Evolutionary conservation across 2,113 vertebrate genomes (phyloP).

Genomic region (Solenodon paradoxus): DNA sequence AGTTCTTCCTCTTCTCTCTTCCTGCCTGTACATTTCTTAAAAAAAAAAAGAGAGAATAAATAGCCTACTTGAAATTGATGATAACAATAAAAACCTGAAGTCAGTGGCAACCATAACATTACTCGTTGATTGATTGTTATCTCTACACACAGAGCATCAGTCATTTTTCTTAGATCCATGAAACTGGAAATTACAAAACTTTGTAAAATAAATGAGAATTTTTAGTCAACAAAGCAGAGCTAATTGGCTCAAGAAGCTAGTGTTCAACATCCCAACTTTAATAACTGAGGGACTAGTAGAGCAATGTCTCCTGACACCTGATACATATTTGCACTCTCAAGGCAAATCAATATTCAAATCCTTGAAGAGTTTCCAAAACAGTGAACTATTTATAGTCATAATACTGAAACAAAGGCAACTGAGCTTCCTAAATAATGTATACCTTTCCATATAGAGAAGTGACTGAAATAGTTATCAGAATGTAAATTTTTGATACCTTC

Average conservation of each 20-base stretch:
- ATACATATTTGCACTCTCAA: background rate
- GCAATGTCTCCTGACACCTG: background rate
- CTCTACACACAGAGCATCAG: background rate
- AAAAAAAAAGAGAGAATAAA: no score
- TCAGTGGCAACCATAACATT: background rate
- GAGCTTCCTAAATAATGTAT: background rate
- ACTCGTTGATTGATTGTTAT: background rate
- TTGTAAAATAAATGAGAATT: background rate
- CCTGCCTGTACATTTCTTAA: no score
- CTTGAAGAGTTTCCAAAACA: background rate
- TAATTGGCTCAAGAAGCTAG: background rate
- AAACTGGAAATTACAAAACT: background rate
- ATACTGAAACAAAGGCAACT: background rate
- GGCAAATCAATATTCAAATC: background rate
- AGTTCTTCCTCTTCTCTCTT: no score
- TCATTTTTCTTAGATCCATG: background rate
- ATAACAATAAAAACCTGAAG: background rate
- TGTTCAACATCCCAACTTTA: background rate
- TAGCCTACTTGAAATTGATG: background rate
- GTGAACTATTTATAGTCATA: background rate
- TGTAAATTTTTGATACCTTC: background rate
- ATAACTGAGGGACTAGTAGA: background rate
- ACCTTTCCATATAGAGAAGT: background rate
- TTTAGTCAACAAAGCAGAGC: background rate
- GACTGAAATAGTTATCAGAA: background rate